Conservation (phyloP, 2,888 invertebrate genomes). For the Drosophila lutescens region DNA sequence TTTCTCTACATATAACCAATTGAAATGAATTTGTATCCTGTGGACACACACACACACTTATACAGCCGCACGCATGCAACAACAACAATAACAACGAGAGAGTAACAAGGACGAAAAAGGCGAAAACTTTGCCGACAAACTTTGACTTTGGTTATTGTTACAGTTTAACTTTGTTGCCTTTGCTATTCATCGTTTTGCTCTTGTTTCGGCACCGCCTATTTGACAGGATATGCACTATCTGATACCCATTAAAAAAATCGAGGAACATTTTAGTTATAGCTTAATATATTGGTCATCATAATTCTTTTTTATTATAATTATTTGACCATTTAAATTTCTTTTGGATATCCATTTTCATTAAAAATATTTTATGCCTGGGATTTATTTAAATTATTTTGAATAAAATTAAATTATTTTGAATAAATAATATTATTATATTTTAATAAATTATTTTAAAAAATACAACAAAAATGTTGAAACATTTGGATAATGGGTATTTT, state of each 20-base stretch:
- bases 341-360: no score
- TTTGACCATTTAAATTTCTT: no score
- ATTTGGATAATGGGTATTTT: no score
- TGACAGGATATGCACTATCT: constrained; percentile 16
- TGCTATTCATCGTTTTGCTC: constrained; percentile 25
- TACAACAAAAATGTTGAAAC: no score
- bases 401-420: no score
- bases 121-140: constrained; percentile 75
- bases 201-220: constrained; percentile 11
- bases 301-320: no score
- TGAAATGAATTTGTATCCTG: constrained; percentile 77
- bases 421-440: no score
- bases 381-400: no score
- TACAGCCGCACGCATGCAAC: constrained; percentile 29
- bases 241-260: constrained; percentile 9
- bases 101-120: constrained; percentile 45
- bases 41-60: constrained; percentile 51
- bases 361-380: no score
- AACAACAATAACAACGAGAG: constrained; percentile 16
- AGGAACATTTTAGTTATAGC: background rate
- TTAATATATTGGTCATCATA: no score
- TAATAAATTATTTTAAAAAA: no score
- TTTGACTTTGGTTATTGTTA: constrained; percentile 80
- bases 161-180: constrained; percentile 76
- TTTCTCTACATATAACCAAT: constrained; percentile 61